Conservation (phyloP, 2,113 vertebrate genomes). For the Pedionomus torquatus region DNA sequence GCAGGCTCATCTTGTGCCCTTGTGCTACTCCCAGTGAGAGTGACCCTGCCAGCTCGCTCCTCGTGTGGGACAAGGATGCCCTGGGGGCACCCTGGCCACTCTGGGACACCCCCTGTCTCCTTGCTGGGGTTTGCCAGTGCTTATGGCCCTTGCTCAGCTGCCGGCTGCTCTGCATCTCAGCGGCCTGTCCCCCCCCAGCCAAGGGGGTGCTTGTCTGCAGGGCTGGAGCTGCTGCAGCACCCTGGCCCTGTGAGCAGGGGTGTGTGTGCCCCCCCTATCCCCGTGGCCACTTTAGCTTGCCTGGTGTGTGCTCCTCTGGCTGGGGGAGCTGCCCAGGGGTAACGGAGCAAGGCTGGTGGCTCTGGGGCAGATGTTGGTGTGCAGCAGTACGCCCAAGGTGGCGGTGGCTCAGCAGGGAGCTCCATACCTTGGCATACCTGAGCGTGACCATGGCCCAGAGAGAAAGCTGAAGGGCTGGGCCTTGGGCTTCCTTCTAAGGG, state of each 20-base stretch:
- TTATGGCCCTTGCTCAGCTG: background rate
- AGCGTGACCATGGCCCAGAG: accelerated
- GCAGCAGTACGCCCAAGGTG: background rate
- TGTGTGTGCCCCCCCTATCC: no score
- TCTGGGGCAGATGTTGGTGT: background rate
- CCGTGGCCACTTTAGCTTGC: background rate
- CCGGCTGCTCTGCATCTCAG: background rate
- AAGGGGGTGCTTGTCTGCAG: accelerated
- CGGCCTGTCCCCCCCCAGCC: accelerated
- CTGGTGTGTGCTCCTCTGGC: background rate
- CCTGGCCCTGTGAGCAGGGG: background rate
- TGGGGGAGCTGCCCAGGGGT: background rate
- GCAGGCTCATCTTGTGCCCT: accelerated
- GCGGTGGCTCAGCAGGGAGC: background rate
- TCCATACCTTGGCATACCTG: background rate
- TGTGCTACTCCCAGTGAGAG: background rate
- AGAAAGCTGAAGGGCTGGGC: background rate
- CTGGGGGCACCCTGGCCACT: accelerated
- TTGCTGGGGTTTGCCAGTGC: accelerated
- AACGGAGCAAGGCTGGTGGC: background rate
- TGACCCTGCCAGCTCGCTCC: background rate
- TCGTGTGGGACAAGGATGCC: background rate
- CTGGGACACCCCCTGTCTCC: background rate
- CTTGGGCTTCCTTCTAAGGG: background rate
- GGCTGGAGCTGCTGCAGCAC: background rate